These are phyloP conservation scores for Anabacerthia variegaticeps DNA, from an alignment of 2,797 vertebrate genomes.

Conservation along the genomic window DNA sequence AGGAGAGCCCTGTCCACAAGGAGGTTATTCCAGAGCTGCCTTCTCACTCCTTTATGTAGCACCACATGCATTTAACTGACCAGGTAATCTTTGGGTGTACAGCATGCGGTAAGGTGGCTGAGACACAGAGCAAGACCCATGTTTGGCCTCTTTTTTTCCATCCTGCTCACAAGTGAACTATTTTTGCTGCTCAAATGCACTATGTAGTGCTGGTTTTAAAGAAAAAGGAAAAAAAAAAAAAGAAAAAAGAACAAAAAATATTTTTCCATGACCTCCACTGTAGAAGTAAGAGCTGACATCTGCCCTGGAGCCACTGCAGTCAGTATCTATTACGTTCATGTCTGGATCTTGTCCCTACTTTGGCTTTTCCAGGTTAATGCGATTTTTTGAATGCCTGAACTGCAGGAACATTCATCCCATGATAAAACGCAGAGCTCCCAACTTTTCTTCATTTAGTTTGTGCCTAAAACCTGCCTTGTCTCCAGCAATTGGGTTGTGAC, in stretches of 20 bases:
- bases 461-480: background rate
- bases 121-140: background rate
- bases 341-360: conserved; percentile 44
- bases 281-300: conserved; percentile 21
- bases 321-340: background rate
- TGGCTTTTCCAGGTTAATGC: conserved; percentile 50
- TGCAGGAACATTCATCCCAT: conserved; percentile 3
- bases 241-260: background rate
- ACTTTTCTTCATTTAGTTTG: background rate
- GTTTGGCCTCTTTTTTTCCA: background rate
- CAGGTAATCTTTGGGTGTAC: background rate
- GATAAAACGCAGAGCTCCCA: conserved; percentile 1
- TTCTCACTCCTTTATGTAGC: background rate
- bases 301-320: conserved; percentile 9
- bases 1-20: background rate
- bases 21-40: background rate
- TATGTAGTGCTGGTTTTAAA: background rate
- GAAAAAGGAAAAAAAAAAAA: background rate
- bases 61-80: background rate
- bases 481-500: background rate
- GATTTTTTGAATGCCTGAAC: conserved; percentile 37
- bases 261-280: background rate
- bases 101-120: background rate
- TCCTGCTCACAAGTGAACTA: background rate
- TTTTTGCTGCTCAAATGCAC: background rate